Base-by-base conservation (phyloP, 2,797 vertebrate species). In the Sibirionetta formosa region DNA sequence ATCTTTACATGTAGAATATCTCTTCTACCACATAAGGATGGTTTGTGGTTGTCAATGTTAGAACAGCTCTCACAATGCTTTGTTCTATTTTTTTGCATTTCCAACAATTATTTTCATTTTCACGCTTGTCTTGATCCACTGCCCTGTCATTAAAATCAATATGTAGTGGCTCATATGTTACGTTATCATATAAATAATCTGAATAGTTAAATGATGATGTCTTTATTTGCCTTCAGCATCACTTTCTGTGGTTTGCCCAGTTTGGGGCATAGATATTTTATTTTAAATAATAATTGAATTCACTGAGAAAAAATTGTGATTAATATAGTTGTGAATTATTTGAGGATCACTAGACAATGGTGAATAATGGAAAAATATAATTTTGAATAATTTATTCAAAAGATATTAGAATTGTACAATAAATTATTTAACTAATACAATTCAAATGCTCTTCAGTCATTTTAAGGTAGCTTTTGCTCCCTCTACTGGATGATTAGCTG, bases 381-480 rank as follows among this genome's bases (percentile, higher is more conserved):
- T 96, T 96, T 63, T 97, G 83, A 96, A 95, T 96, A 95, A 96
- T 96, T 96, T 91, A 96, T 96, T 95, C 86, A 78, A 91, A 95
- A 95, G 91, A 82, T 77, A 83, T 86, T 94, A 95, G 75, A 88
- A 95, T 92, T 80, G 46, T 72, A 71, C 10, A 5, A 90, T 96
- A 93, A 97, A 96, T 97, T 95, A 96, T 96, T 96, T 65, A 96
- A 80, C 42, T 64, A 78, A 63, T 38, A 61, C 42, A n/a, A 90
- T 78, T 92, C 88, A 65, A 72, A 31, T 36, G 54, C 36, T 77
- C 53, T 92, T 93, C 7, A 85, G 69, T 75, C 24, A 85, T 88
- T 75, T 95, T 80, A 57, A 77, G 96, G 78, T 86, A 90, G 19
- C 57, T 92, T 78, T 50, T 63, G 35, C 94, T 93, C 96, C 96